Conservation (phyloP, 2,888 invertebrate species). For the Rhamnusium bicolor region DNA sequence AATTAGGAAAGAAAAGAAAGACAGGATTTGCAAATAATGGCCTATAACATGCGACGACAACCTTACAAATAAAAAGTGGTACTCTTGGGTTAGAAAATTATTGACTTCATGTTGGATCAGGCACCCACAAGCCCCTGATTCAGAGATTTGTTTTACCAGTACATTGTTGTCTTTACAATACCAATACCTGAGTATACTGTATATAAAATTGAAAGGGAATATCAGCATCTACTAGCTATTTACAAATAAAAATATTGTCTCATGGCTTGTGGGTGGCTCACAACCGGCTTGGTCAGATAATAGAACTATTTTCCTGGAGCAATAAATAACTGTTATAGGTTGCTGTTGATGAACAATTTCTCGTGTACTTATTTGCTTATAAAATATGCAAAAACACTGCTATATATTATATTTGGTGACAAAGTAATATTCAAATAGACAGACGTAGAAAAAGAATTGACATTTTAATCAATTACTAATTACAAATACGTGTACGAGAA, state of each 20-base stretch:
- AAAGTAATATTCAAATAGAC: conserved; percentile 40
- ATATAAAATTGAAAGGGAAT: conserved; percentile 48
- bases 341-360: conserved; percentile 54
- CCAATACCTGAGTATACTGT: conserved; percentile 31
- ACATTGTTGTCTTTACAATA: conserved; percentile 45
- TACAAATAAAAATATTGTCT: conserved; percentile 50
- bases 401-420: conserved; percentile 34
- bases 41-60: neutral
- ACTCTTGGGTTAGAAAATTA: conserved; percentile 23
- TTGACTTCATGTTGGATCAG: conserved; percentile 11
- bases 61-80: neutral
- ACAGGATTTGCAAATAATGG: neutral
- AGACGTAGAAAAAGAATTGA: conserved; percentile 33
- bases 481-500: conserved; percentile 37
- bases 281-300: conserved; percentile 49
- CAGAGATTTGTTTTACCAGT: conserved; percentile 35
- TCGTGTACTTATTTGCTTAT: conserved; percentile 45
- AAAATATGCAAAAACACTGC: conserved; percentile 45
- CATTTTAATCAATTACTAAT: conserved; percentile 46
- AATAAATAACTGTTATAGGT: conserved; percentile 51
- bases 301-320: conserved; percentile 51
- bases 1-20: too few relatives aligned
- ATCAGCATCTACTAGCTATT: conserved; percentile 47
- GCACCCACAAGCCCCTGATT: conserved; percentile 39
- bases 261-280: conserved; percentile 53